These are phyloP conservation scores for Chironomus striatipennis DNA, from an alignment of 1,140 invertebrate species.

Conservation along the genomic window DNA sequence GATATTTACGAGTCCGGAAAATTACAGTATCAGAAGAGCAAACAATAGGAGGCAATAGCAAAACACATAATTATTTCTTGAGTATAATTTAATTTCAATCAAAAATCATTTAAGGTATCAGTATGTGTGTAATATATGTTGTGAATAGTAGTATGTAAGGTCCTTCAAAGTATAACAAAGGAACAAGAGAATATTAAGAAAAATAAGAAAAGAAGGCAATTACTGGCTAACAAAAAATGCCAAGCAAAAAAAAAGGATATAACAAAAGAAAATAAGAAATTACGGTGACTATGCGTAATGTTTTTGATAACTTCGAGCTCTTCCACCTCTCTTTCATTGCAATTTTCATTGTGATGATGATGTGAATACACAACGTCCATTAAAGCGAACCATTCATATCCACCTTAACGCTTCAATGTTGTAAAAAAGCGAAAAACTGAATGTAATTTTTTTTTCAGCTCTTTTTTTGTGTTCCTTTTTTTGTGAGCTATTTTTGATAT, in stretches of 20 bases:
- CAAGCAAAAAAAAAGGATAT: background rate
- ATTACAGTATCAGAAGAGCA: background rate
- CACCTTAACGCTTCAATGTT: background rate
- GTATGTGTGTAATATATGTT: background rate
- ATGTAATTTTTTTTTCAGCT: background rate
- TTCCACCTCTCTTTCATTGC: background rate
- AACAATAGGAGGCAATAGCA: constrained; percentile 1
- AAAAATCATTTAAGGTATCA: constrained; percentile 11
- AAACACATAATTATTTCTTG: constrained; percentile 19
- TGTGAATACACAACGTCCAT: background rate
- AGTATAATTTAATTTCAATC: constrained; percentile 19
- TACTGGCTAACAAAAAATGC: background rate
- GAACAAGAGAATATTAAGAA: background rate
- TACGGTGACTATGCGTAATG: constrained; percentile 6
- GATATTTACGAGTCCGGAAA: constrained; percentile 14
- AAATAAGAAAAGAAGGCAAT: background rate
- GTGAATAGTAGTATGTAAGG: background rate
- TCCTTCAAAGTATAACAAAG: background rate
- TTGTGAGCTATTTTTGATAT: background rate
- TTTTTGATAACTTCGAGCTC: background rate
- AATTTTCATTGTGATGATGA: no score
- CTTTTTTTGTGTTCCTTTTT: no score
- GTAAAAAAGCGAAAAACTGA: background rate
- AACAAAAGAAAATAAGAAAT: constrained; percentile 8
- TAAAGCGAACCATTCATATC: background rate